Base-by-base conservation (phyloP, 1,140 invertebrate genomes). In the Anastatus disparis region DNA sequence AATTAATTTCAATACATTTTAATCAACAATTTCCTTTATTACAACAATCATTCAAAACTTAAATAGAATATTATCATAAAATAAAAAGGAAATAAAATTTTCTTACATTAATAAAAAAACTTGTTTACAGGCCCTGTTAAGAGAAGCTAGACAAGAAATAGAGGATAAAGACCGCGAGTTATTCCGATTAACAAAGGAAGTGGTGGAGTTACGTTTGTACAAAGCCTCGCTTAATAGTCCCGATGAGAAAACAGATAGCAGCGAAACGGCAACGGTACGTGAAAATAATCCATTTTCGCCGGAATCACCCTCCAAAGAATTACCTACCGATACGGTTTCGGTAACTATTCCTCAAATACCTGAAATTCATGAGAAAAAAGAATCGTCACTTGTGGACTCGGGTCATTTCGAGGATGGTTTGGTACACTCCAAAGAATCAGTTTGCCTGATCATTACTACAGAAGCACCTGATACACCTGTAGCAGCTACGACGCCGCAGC, bases 341-440 rank as follows among this genome's bases (percentile, higher is more conserved):
- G 75, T 77, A 0, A 70, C 62, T 24, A 79, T 74, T 3, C 76
- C 78, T 2, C n/a, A n/a, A n/a, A n/a, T n/a, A n/a, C n/a, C n/a
- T n/a, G n/a, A n/a, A n/a, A n/a, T n/a, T n/a, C n/a, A n/a, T n/a
- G 80, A 82, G 17, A 81, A 80, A 61, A 73, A 77, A 22, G 56
- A 65, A 9, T 71, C 79, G 42, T 95, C 93, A 3, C 90, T 93
- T 75, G 91, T 93, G 17, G 94, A 95, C 84, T 95, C 93, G 3
- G 94, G 94, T 9, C 92, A 94, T 84, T 94, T 93, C 84, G 94
- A 95, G 82, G 93, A 95, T 83, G n/a, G n/a, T n/a, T n/a, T n/a
- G n/a, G n/a, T n/a, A n/a, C n/a, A n/a, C n/a, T n/a, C n/a, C n/a
- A n/a, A n/a, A n/a, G n/a, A n/a, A n/a, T 91, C 90, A n/a, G 82